Evolutionary conservation across 1,140 invertebrate species (phyloP).

Genomic region (Trichonephila inaurata): DNA sequence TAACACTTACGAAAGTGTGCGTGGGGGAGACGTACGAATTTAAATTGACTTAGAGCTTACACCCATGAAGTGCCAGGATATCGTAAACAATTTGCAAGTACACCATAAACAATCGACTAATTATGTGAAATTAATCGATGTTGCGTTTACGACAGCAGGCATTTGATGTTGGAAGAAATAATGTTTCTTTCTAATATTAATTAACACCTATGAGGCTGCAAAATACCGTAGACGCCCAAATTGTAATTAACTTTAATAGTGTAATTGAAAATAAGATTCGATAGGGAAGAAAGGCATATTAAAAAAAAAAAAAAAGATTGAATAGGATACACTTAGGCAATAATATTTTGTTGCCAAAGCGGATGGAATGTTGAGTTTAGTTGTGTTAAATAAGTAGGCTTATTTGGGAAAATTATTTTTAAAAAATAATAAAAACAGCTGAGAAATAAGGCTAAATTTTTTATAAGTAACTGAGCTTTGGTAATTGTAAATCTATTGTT

Average conservation of each 20-base stretch:
- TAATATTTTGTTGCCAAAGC: neutral
- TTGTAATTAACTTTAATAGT: slow-evolving; percentile 49
- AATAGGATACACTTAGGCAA: neutral
- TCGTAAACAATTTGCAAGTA: neutral
- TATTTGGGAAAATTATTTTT: neutral
- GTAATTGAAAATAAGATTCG: slow-evolving; percentile 17
- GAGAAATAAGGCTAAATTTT: too few species aligned
- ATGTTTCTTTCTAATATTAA: slow-evolving; percentile 49
- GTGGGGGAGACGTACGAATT: neutral
- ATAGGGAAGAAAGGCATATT: neutral
- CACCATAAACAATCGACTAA: slow-evolving; percentile 36
- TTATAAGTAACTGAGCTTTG: too few species aligned
- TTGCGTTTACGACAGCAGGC: neutral
- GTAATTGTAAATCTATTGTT: too few species aligned
- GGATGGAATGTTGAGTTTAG: neutral
- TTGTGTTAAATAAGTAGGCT: neutral
- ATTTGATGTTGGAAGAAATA: neutral
- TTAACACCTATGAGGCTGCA: slow-evolving; percentile 50
- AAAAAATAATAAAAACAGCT: too few species aligned
- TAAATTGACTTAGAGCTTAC: neutral
- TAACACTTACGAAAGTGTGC: neutral
- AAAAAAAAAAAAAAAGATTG: neutral
- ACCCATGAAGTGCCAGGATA: neutral
- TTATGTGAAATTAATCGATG: slow-evolving; percentile 40
- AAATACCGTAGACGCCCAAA: slow-evolving; percentile 28